Evolutionary conservation across 2,888 invertebrate genomes (phyloP).

Genomic region (Andrena trimmerana): DNA sequence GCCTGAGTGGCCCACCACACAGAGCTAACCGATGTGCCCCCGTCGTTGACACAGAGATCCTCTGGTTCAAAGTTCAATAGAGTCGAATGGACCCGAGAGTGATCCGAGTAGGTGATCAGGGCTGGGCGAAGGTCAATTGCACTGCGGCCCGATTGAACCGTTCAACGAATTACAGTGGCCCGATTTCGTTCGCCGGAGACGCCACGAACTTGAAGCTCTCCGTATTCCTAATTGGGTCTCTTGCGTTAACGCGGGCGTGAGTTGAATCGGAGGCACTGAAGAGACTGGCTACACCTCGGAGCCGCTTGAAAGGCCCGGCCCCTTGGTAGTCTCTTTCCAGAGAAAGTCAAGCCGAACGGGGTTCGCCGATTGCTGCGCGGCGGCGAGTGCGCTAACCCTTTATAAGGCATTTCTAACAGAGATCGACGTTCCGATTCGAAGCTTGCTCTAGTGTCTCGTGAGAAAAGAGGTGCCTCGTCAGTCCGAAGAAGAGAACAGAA

Average conservation of each 20-base stretch:
- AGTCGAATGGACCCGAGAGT: neutral
- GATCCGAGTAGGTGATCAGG: neutral
- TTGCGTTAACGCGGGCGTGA: no score
- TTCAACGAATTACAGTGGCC: neutral
- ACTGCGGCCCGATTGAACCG: constrained; percentile 13
- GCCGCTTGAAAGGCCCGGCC: neutral
- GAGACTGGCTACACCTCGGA: neutral
- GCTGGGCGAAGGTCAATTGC: constrained; percentile 8
- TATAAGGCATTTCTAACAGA: neutral
- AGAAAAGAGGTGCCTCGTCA: no score
- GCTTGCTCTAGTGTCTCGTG: neutral
- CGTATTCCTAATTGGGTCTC: neutral
- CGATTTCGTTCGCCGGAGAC: neutral
- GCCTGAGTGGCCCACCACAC: neutral
- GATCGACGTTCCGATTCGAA: neutral
- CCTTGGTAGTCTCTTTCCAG: neutral
- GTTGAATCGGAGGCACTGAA: neutral
- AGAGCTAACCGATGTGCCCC: neutral
- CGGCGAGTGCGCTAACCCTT: constrained; percentile 5
- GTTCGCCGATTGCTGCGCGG: neutral
- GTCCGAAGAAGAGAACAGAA: neutral
- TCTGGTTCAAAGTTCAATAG: neutral
- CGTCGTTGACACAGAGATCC: neutral
- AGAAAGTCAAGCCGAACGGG: neutral
- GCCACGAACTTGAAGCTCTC: neutral